Conservation (phyloP, 2,797 vertebrate genomes). For the Myioborus melanocephalus region DNA sequence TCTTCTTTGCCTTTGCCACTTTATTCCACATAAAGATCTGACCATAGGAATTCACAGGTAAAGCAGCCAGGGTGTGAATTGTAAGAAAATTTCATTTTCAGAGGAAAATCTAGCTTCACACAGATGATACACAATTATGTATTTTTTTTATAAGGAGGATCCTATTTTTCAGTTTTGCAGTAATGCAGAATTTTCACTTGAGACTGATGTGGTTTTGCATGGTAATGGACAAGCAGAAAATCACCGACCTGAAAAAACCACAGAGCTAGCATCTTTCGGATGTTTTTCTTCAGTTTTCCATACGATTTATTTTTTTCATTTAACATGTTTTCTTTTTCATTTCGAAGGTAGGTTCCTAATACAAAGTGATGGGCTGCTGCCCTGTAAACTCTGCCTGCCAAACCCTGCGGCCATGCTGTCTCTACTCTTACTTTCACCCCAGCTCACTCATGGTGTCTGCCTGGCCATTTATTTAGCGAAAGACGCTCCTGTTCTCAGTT, state of each 20-base stretch:
- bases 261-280: conserved; percentile 57
- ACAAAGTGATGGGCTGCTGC: conserved; percentile 52
- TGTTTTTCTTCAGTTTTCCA: conserved; percentile 58
- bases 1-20: not conserved
- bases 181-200: not conserved
- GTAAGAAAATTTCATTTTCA: not conserved
- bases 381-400: conserved; percentile 38
- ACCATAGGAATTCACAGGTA: not conserved
- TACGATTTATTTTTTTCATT: conserved; percentile 59
- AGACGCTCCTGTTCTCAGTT: conserved; percentile 42
- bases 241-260: conserved; percentile 41
- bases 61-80: not conserved
- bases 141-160: not conserved
- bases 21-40: not conserved
- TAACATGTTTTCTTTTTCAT: conserved; percentile 56
- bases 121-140: not conserved
- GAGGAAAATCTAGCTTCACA: not conserved
- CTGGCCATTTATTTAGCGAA: conserved; percentile 39
- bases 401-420: conserved; percentile 30
- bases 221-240: conserved; percentile 6
- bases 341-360: conserved; percentile 32
- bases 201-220: not conserved
- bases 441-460: not conserved
- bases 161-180: not conserved
- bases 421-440: conserved; percentile 14